Evolutionary conservation across 2,113 vertebrate species (phyloP).

Genomic region (Orycteropus afer): DNA sequence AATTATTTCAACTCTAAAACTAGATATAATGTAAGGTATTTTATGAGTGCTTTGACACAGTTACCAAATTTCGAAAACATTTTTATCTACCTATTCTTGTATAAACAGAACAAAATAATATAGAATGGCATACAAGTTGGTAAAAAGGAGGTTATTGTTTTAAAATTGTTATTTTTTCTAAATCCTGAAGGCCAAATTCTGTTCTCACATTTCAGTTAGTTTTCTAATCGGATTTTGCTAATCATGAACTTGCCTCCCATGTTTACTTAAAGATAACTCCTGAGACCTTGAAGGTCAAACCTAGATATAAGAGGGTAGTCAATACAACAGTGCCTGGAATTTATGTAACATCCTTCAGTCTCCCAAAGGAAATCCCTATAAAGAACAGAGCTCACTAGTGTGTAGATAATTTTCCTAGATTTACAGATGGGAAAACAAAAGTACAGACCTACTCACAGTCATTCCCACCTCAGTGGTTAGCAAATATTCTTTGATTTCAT

Average conservation of each 20-base stretch:
- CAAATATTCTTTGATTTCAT: not conserved
- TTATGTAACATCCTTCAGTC: not conserved
- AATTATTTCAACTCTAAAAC: not conserved
- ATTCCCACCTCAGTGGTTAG: not conserved
- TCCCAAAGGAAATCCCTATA: not conserved
- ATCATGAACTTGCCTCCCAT: constrained; percentile 27
- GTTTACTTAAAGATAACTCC: constrained; percentile 18
- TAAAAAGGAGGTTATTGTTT: not conserved
- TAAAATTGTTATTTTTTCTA: not conserved
- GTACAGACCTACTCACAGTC: not conserved
- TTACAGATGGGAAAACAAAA: not conserved
- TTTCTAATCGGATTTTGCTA: constrained; percentile 25
- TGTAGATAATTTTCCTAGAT: not conserved
- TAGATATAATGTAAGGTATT: not conserved
- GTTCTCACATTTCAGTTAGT: constrained; percentile 8
- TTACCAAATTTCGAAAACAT: not conserved
- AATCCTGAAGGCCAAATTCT: not conserved
- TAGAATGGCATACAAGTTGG: not conserved
- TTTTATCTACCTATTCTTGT: not conserved
- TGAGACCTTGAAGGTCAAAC: not conserved
- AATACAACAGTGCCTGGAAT: not conserved
- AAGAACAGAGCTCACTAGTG: not conserved
- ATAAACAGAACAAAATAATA: not conserved
- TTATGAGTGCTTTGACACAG: not conserved
- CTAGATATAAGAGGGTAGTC: not conserved